Evolutionary conservation across 2,113 vertebrate species (phyloP), one percentile per base, ranked within the genome.

Genomic region (Aramus guarauna): DNA sequence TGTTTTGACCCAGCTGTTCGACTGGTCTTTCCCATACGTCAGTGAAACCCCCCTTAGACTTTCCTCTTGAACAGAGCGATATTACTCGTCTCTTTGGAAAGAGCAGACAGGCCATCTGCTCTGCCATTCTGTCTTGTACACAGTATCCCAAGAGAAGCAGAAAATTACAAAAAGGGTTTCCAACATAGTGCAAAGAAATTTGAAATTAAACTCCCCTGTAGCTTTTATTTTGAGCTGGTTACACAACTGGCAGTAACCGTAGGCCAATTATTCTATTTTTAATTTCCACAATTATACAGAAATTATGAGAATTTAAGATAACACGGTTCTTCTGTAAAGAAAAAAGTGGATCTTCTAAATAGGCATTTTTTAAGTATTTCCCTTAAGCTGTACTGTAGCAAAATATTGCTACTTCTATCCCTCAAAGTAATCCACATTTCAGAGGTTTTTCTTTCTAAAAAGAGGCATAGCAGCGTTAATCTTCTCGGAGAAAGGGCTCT

Each of bases 381-480:
- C 66, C 29, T 67, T 90, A 82, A 67, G 4, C 26, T 52, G 26
- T 60, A 32, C 32, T 45, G 48, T 48, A 85, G 66, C 16, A 55
- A 91, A 77, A 53, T 29, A 93, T 41, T 75, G 58, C 75, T 36
- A 64, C 47, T n/a, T n/a, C n/a, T 73, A 62, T 19, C 26, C 45
- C 10, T 74, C 80, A 80, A 94, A 94, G 82, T 96, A 92, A 87
- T 80, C 76, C 55, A 9, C 41, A 68, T 86, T 92, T 80, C 64
- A 85, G 71, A 76, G 91, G 55, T 50, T 94, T 76, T 94, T 59
- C 32, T 83, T 94, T 88, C 93, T 85, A 91, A 91, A 91, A 94
- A 90, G 18, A 27, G 72, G 79, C 43, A 79, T 12, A 53, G 64
- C 73, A 69, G 74, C 4, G 1, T 85, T 96, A 95, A 95, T 95